Base-by-base conservation (phyloP, 2,113 vertebrate genomes). In the Heteronetta atricapilla region DNA sequence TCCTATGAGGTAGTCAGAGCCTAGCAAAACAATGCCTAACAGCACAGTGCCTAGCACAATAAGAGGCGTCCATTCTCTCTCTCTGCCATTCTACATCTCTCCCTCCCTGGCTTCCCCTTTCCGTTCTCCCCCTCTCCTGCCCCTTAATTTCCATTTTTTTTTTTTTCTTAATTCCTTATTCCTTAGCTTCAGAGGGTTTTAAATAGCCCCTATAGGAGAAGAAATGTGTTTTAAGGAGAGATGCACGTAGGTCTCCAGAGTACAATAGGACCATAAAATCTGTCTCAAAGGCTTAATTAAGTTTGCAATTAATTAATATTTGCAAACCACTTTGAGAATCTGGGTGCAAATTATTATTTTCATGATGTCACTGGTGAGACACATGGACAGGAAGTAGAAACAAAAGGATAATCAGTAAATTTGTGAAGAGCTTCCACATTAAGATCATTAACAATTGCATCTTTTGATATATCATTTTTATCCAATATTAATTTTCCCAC, bases 201-300 rank as follows among this genome's bases (percentile, higher is more conserved):
- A 53, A 90, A 69, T 72, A 88, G 44, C 60, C 52, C 53, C 23
- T 1, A 82, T 88, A 90, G 80, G 86, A 84, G 48, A 60, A 92
- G 78, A 89, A 90, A 82, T 68, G 34, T 13, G 38, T 77, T 84
- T 85, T 38, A 68, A 90, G 69, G 81, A 92, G 73, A 64, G 77
- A 85, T 62, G 44, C 81, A 68, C 5, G 2, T 90, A 91, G 36
- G 66, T 92, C 94, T 96, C 93, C 50, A 82, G 93, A 92, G 92
- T 29, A 79, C 77, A 87, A 88, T 42, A 92, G 69, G 50, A 95
- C 23, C 74, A 87, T 89, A 88, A 95, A 95, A 88, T 84, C 53
- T 94, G 82, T 93, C 96, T 96, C 95, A 89, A 81, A 96, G 92
- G 93, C 92, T 94, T 96, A 97, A 95, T 95, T 96, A 96, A 50